A percentile compares a stretch with the other conserved stretches of the same genome.
These are phyloP conservation scores for Murina feae DNA, from an alignment of 2,113 vertebrate species.

Conservation along the genomic window DNA sequence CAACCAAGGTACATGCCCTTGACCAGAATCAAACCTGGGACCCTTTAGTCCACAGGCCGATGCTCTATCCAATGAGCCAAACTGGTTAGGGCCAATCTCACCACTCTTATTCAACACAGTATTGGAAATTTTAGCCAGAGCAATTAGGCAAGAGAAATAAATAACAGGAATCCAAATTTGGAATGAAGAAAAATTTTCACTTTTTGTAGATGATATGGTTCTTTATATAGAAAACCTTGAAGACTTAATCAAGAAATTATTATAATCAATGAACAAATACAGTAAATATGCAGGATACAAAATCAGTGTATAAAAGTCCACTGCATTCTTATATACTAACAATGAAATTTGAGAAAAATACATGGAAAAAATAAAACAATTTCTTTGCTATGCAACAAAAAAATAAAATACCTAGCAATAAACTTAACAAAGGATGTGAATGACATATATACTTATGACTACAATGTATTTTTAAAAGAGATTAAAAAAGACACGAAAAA, in stretches of 20 bases:
- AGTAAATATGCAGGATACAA: background rate
- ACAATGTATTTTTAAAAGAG: background rate
- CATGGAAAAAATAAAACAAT: background rate
- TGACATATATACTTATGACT: background rate
- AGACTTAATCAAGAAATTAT: background rate
- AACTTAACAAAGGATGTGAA: background rate
- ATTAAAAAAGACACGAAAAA: background rate
- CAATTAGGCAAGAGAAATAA: background rate
- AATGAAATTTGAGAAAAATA: background rate
- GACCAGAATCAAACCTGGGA: too few species aligned
- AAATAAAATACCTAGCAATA: background rate
- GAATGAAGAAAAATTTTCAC: background rate
- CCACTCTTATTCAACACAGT: background rate
- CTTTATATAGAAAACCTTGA: background rate
- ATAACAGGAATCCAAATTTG: background rate
- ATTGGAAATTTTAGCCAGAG: background rate
- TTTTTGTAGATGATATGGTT: background rate
- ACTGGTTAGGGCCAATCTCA: too few species aligned
- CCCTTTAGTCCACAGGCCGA: too few species aligned
- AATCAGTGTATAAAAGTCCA: background rate
- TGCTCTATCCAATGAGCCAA: too few species aligned
- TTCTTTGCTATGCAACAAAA: background rate
- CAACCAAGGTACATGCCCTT: too few species aligned
- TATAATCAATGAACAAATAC: background rate
- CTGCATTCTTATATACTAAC: background rate